A percentile compares a stretch with the other conserved stretches of the same genome.
phyloP scores from a whole-genome alignment of 2,113 vertebrate species.

The Eublepharis macularius region DNA sequence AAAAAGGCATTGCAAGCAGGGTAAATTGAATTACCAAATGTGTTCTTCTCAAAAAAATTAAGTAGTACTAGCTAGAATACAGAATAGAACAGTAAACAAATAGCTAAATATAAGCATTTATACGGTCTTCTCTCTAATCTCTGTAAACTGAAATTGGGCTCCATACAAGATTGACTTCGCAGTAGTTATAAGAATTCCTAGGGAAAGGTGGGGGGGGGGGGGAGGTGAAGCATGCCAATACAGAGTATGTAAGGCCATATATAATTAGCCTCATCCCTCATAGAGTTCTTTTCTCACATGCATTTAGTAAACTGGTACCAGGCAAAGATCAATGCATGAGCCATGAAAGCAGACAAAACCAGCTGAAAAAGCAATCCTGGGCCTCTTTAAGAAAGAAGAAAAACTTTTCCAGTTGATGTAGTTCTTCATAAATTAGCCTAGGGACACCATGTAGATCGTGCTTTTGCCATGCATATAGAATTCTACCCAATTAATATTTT shows the following conservation, averaged over 20 bases:
- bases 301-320: conserved; percentile 43
- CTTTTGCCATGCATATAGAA: conserved; percentile 73
- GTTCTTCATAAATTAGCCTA: conserved; percentile 73
- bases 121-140: not conserved
- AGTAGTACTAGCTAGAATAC: not conserved
- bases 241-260: conserved; percentile 22
- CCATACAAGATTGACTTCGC: conserved; percentile 40
- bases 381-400: conserved; percentile 58
- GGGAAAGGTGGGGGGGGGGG: conserved; percentile 18
- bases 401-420: conserved; percentile 68
- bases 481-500: conserved; percentile 75
- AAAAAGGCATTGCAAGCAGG: too few relatives aligned
- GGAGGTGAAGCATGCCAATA: conserved; percentile 38
- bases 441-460: conserved; percentile 75
- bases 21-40: too few relatives aligned
- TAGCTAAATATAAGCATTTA: not conserved
- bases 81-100: not conserved
- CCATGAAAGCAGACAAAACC: conserved; percentile 61
- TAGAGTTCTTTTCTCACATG: conserved; percentile 52
- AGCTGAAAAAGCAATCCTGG: conserved; percentile 64
- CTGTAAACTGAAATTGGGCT: conserved; percentile 29
- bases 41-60: too few relatives aligned
- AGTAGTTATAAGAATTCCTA: conserved; percentile 37
- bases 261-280: conserved; percentile 41
- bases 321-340: conserved; percentile 56